Base-by-base conservation (phyloP, 2,888 invertebrate species). In the Blera fallax region DNA sequence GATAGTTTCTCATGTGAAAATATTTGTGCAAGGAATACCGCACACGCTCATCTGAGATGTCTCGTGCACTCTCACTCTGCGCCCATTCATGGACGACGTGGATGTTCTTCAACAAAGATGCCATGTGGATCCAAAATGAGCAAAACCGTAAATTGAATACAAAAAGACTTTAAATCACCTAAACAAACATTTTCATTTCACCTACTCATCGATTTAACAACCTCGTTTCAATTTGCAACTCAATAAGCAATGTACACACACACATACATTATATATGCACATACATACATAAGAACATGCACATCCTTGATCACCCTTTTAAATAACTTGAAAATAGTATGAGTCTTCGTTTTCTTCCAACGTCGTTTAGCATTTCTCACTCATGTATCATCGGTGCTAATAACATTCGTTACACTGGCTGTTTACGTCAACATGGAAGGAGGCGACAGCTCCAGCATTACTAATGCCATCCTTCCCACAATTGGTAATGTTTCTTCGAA, bases 371-470 rank as follows among this genome's bases (percentile, higher is more conserved):
- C 95, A 54, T 96, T 96, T 88, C 93, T 96, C 72, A 96, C 96
- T 0, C 96, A 96, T 91, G 94, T 95, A 10, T 96, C 96, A 3
- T 95, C 96, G 1, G 94, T 96, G 52, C 90, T 96, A 79, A 95
- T 96, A 87, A 95, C 96, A 27, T 94, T 96, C 78, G 94, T 96
- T 78, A 96, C 97, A 64, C 94, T 96, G 89, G 94, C 94, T n/a
- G 93, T 94, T 87, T 95, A 95, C 90, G 94, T 94, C 87, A 93
- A 93, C 88, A 89, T 96, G 60, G 95, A 95, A 90, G 93, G 93
- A 29, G 92, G 93, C 72, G 93, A 50, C 24, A 34, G 50, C 16
- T 43, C 56, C 24, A 85, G 54, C 64, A 78, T 89, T 37, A 90
- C 93, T 80, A 65, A 73, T 50, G 11, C 24, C 16, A 32, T 60